These are phyloP conservation scores for Zaprionus capensis DNA, from an alignment of 1,140 invertebrate genomes.

Conservation along the genomic window DNA sequence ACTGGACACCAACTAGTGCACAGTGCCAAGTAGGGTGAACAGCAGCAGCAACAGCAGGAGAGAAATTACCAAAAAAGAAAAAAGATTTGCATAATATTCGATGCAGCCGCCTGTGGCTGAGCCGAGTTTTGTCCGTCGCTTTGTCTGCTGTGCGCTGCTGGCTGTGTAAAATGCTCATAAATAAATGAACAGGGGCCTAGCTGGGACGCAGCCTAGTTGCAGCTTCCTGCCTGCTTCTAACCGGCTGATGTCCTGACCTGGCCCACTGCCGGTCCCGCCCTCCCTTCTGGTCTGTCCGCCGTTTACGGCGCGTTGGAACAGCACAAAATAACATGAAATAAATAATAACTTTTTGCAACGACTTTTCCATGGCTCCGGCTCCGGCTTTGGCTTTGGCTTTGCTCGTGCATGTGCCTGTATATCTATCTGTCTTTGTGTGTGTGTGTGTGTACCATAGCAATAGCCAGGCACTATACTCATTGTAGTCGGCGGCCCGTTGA, in stretches of 20 bases:
- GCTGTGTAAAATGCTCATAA: slow-evolving; percentile 81
- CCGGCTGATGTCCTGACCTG: slow-evolving; percentile 49
- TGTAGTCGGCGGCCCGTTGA: slow-evolving; percentile 48
- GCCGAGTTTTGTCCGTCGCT: slow-evolving; percentile 47
- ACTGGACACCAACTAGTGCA: slow-evolving; percentile 29
- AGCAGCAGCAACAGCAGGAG: background rate
- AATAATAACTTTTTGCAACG: slow-evolving; percentile 77
- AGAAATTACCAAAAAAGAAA: slow-evolving; percentile 54
- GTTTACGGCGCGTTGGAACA: slow-evolving; percentile 76
- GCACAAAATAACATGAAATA: slow-evolving; percentile 82
- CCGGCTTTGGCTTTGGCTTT: slow-evolving; percentile 14
- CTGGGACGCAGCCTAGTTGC: slow-evolving; percentile 51
- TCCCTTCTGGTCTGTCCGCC: slow-evolving; percentile 1
- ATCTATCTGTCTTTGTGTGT: slow-evolving; percentile 23
- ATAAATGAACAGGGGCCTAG: slow-evolving; percentile 74
- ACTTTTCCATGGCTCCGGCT: slow-evolving; percentile 31
- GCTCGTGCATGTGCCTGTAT: background rate
- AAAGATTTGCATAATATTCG: slow-evolving; percentile 79
- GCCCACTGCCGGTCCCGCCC: background rate
- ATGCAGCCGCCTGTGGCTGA: slow-evolving; percentile 45
- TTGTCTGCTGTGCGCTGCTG: slow-evolving; percentile 54
- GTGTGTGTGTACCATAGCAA: slow-evolving; percentile 11
- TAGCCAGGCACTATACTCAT: slow-evolving; percentile 23
- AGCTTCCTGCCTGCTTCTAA: slow-evolving; percentile 24
- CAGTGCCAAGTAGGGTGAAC: slow-evolving; percentile 2